These are phyloP conservation scores for Zaprionus gabonicus DNA, from an alignment of 1,140 invertebrate genomes.

Conservation along the genomic window DNA sequence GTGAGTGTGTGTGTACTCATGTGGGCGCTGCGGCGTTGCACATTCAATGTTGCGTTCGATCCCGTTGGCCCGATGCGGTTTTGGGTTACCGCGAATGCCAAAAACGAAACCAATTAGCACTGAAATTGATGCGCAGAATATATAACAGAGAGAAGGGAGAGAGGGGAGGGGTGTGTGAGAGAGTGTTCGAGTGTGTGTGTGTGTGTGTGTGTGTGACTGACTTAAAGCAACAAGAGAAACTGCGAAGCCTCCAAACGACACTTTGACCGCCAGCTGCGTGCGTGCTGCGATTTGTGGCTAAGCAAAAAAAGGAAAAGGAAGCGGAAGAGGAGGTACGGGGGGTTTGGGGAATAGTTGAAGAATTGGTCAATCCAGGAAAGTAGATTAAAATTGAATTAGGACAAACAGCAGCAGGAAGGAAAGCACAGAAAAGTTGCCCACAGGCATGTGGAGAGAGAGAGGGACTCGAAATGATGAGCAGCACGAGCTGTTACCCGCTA, in stretches of 20 bases:
- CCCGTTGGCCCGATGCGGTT: conserved; percentile 24
- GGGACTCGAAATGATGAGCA: conserved; percentile 4
- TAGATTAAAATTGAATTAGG: conserved; percentile 72
- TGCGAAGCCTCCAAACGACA: conserved; percentile 16
- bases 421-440: neutral
- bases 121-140: conserved; percentile 16
- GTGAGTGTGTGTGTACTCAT: neutral
- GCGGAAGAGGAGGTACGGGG: neutral
- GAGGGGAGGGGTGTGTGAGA: neutral
- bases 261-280: conserved; percentile 29
- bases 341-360: neutral
- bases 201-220: neutral
- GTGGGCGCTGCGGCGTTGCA: conserved; percentile 1
- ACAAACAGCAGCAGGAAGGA: conserved; percentile 26
- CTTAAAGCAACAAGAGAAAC: conserved; percentile 16
- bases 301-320: neutral
- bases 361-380: conserved; percentile 27
- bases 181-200: neutral
- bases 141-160: neutral
- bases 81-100: conserved; percentile 8
- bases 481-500: conserved; percentile 1
- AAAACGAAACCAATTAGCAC: conserved; percentile 41
- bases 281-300: conserved; percentile 35
- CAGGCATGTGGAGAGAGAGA: conserved; percentile 21
- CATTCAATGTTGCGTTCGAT: conserved; percentile 17